Evolutionary conservation across 2,888 invertebrate genomes (phyloP).

Genomic region (Lydus trimaculatus): DNA sequence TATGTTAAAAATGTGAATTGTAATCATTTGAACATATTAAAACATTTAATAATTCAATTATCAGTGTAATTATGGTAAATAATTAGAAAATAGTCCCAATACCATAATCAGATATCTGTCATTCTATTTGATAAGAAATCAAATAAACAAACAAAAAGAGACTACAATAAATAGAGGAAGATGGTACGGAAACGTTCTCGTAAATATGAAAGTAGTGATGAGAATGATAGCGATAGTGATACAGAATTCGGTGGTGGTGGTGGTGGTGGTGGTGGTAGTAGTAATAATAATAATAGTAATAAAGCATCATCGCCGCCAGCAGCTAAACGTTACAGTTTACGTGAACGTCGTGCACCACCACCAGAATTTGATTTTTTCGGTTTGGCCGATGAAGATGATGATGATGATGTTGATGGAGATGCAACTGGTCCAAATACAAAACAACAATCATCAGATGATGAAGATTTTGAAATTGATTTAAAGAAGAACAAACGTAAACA

Average conservation of each 20-base stretch:
- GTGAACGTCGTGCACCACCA: constrained; percentile 44
- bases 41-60: background rate
- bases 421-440: constrained; percentile 38
- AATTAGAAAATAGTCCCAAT: background rate
- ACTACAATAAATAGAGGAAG: constrained; percentile 27
- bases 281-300: constrained; percentile 30
- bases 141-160: background rate
- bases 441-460: constrained; percentile 40
- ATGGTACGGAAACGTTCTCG: constrained; percentile 50
- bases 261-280: constrained; percentile 58
- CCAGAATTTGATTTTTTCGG: constrained; percentile 63
- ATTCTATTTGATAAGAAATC: background rate
- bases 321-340: constrained; percentile 49
- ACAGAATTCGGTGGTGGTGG: constrained; percentile 55
- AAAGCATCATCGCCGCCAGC: constrained; percentile 36
- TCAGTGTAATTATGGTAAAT: background rate
- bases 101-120: background rate
- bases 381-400: constrained; percentile 61
- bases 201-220: constrained; percentile 41
- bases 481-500: constrained; percentile 25
- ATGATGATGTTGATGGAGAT: constrained; percentile 58
- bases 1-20: background rate
- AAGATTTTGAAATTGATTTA: constrained; percentile 45
- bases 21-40: background rate
- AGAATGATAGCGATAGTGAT: too few relatives aligned